Conservation (phyloP, 1,140 invertebrate species). For the Trichonephila clavata region DNA sequence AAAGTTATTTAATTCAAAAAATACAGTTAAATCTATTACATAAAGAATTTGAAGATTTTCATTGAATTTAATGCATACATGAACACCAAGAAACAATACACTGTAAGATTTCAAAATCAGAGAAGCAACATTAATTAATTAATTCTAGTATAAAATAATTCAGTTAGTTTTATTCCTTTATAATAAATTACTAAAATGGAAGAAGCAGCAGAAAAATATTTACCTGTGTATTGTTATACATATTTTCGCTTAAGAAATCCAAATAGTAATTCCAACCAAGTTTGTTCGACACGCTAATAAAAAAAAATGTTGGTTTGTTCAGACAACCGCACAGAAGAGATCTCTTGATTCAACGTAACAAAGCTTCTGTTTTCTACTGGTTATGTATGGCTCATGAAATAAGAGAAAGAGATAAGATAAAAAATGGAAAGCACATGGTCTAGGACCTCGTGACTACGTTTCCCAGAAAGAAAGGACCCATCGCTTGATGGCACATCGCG, state of each 20-base stretch:
- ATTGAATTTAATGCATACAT: no score
- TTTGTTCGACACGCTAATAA: not conserved
- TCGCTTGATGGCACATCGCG: not conserved
- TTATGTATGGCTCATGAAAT: slow-evolving; percentile 35
- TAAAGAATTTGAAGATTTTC: no score
- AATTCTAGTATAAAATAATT: not conserved
- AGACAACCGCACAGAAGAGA: not conserved
- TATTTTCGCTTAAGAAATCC: slow-evolving; percentile 5
- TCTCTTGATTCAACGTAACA: not conserved
- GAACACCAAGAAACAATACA: no score
- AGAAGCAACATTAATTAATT: no score
- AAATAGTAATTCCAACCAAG: not conserved
- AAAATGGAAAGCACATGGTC: slow-evolving; percentile 47
- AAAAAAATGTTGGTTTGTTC: not conserved
- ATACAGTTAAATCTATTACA: no score
- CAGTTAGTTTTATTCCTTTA: not conserved
- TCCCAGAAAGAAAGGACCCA: not conserved
- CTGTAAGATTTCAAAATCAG: no score
- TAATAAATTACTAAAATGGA: not conserved
- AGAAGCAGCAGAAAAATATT: no score
- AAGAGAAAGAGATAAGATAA: slow-evolving; percentile 38
- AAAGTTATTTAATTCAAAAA: no score
- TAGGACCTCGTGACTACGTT: slow-evolving; percentile 29
- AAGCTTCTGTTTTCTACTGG: not conserved
- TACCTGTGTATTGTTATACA: slow-evolving; percentile 24